Base-by-base conservation (phyloP, 53 echinoderm and acorn worm species). In the Holothuria leucospilota region DNA sequence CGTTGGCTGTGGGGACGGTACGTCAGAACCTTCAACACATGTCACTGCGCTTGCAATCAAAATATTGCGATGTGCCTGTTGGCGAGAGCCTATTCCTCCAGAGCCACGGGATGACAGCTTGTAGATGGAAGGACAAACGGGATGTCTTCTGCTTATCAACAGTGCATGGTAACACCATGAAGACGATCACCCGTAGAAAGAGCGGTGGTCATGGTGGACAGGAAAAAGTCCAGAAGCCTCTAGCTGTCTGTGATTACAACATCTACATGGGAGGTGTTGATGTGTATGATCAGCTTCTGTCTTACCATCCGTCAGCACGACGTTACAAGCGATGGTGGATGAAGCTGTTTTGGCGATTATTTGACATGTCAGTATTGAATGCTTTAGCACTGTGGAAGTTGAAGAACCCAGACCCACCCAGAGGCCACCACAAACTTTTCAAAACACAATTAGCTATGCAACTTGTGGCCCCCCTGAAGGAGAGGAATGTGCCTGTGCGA, bases 1-100 rank as follows among this genome's bases (percentile, higher is more conserved):
- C 81, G 5, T 62, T 81, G 81, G 81, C 81, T 62, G 81, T 81
- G 4, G 81, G 81, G 3, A 81, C 81, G 63, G 62, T 81, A 27
- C 61, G 81, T 8, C 29, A 81, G 61, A 29, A 81, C 18, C 81
- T 29, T 60, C 0, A 34, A 18, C 29, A 62, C 59, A 60, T 81
- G 81, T 61, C 81, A 62, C 21, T 20, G 61, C 62, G 81, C 34
- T 34, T 1, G 3, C 3, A 34, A 34, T 2, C 34, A 34, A 3
- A 3, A 34, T 34, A 34, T 34, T 1, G 34, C 1, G 34, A n/a
- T n/a, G n/a, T n/a, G n/a, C n/a, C n/a, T n/a, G 34, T 34, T 34
- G 34, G 34, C 3, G 2, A 34, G 34, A 2, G 2, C 1, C 34
- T 34, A 2, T 34, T 34, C 34, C 3, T 34, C 2, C 1, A 3